Conservation (phyloP, 2,888 invertebrate species). For the Lasioglossum morio region DNA sequence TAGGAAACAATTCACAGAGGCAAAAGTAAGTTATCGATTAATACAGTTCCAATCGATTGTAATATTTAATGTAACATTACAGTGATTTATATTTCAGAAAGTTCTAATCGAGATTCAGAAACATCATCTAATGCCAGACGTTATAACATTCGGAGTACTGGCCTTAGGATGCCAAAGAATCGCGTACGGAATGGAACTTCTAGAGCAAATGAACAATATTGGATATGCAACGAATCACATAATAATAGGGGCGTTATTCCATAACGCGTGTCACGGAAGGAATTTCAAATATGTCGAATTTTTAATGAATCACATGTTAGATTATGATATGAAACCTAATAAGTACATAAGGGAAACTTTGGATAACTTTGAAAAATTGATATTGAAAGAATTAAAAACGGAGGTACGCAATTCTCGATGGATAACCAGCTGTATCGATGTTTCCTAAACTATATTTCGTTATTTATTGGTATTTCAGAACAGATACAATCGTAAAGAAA, state of each 20-base stretch:
- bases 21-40: slow-evolving; percentile 86
- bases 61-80: not conserved
- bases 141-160: slow-evolving; percentile 94
- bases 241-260: slow-evolving; percentile 91
- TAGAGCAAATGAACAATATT: slow-evolving; percentile 89
- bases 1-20: slow-evolving; percentile 89
- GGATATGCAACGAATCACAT: slow-evolving; percentile 89
- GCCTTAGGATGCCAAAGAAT: slow-evolving; percentile 91
- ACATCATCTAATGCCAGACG: slow-evolving; percentile 87
- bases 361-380: slow-evolving; percentile 85
- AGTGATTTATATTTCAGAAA: slow-evolving; percentile 77
- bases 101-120: slow-evolving; percentile 85
- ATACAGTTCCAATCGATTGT: not conserved
- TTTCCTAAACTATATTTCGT: not conserved
- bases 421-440: not conserved
- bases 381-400: not conserved
- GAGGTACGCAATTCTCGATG: slow-evolving; percentile 42
- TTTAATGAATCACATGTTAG: slow-evolving; percentile 88
- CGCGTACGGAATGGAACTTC: slow-evolving; percentile 88
- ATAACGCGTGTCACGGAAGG: slow-evolving; percentile 87
- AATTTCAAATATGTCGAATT: slow-evolving; percentile 89
- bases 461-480: slow-evolving; percentile 44
- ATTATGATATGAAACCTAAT: slow-evolving; percentile 88
- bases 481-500: slow-evolving; percentile 7
- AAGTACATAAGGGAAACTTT: slow-evolving; percentile 86